These are phyloP conservation scores for Potamilus streckersoni DNA, from an alignment of 1,140 invertebrate genomes.

Conservation along the genomic window DNA sequence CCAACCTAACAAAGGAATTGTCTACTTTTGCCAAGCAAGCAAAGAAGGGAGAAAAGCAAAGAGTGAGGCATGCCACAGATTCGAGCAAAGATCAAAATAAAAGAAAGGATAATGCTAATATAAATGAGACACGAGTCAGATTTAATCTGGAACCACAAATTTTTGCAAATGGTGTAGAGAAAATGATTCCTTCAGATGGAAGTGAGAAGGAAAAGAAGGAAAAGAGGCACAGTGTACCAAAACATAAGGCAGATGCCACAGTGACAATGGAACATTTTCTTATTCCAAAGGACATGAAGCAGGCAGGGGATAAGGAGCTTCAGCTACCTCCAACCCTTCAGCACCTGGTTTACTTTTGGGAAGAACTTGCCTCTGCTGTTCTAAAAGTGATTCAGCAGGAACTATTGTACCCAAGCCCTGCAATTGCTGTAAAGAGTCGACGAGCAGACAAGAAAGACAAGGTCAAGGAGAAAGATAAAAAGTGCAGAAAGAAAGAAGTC, in stretches of 20 bases:
- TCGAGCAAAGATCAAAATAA: constrained; percentile 56
- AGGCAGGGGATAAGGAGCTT: constrained; percentile 70
- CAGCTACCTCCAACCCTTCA: constrained; percentile 86
- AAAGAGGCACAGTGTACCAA: constrained; percentile 22
- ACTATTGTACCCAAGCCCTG: constrained; percentile 67
- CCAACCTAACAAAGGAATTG: constrained; percentile 74
- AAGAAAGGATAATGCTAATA: constrained; percentile 50
- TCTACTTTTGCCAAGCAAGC: constrained; percentile 52
- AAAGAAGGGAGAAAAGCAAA: constrained; percentile 36
- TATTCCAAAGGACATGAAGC: constrained; percentile 14
- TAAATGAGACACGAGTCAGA: constrained; percentile 59
- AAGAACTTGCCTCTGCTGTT: constrained; percentile 79
- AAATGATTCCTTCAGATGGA: not conserved
- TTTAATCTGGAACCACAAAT: constrained; percentile 56
- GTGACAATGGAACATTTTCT: constrained; percentile 34
- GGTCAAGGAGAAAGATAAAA: constrained; percentile 65
- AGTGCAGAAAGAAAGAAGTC: constrained; percentile 67
- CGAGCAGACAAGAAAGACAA: constrained; percentile 69
- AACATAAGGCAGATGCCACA: constrained; percentile 56
- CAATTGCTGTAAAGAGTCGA: constrained; percentile 63
- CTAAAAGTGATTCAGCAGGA: constrained; percentile 77
- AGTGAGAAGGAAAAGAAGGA: constrained; percentile 20
- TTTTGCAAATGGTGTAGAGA: constrained; percentile 26
- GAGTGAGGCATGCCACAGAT: constrained; percentile 60
- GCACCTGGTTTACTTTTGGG: constrained; percentile 81